These are phyloP conservation scores for Cebidichthys violaceus DNA, from an alignment of 2,113 vertebrate genomes.

Conservation along the genomic window DNA sequence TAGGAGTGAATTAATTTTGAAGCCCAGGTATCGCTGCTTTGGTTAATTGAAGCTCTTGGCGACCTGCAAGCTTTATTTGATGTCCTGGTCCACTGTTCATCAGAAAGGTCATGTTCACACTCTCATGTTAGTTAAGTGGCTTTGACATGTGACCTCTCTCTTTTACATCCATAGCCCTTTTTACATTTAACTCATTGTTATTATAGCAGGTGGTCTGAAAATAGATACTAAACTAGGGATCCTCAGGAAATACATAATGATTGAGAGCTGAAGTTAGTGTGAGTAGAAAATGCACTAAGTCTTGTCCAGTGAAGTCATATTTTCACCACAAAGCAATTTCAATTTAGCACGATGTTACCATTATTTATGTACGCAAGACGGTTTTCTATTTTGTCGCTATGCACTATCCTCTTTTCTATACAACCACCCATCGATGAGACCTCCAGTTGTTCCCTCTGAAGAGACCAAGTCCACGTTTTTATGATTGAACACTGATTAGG, in stretches of 20 bases:
- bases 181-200: not conserved
- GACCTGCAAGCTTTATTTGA: conserved; percentile 43
- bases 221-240: not conserved
- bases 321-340: too few species aligned
- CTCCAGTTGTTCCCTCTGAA: too few species aligned
- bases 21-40: conserved; percentile 14
- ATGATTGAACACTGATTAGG: not conserved
- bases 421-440: too few species aligned
- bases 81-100: conserved; percentile 30
- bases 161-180: not conserved
- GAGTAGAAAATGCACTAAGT: too few species aligned
- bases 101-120: conserved; percentile 33
- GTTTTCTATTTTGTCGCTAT: too few species aligned
- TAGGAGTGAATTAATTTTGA: conserved; percentile 48
- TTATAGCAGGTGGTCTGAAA: not conserved
- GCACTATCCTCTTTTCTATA: too few species aligned
- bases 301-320: not conserved
- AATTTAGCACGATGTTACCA: too few species aligned
- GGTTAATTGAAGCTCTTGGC: conserved; percentile 43
- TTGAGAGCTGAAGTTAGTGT: not conserved
- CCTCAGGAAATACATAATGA: not conserved
- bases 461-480: too few species aligned
- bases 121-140: conserved; percentile 8
- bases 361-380: too few species aligned
- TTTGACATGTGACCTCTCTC: conserved; percentile 12